These are phyloP conservation scores for Amiota mariae DNA, from an alignment of 2,888 invertebrate genomes.

Conservation along the genomic window DNA sequence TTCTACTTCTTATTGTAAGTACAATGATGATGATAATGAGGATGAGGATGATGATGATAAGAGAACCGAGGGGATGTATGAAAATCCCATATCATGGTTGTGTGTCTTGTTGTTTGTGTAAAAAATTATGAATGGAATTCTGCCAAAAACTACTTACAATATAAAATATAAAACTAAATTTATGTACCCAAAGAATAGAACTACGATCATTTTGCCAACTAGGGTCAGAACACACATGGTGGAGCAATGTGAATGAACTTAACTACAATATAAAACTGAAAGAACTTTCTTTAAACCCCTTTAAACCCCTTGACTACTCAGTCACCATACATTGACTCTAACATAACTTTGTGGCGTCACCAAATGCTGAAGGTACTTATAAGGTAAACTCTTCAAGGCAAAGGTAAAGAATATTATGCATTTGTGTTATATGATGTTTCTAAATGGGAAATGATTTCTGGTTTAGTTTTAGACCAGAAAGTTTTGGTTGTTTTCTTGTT, in stretches of 20 bases:
- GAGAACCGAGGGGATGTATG: too few species aligned
- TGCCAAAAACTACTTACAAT: conserved; percentile 3
- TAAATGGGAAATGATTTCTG: background rate
- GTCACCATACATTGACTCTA: too few species aligned
- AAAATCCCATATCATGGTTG: background rate
- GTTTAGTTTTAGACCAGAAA: background rate
- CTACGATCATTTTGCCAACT: background rate
- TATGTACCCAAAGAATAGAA: too few species aligned
- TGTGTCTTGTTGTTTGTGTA: conserved; percentile 3
- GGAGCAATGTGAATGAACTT: conserved; percentile 16
- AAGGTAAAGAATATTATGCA: background rate
- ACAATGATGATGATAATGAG: background rate
- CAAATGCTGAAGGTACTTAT: background rate
- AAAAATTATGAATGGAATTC: conserved; percentile 25
- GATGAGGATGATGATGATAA: conserved; percentile 39
- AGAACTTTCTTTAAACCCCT: too few species aligned
- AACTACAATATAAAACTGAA: too few species aligned
- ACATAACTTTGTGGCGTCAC: background rate
- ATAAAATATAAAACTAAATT: too few species aligned
- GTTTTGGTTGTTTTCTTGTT: conserved; percentile 1
- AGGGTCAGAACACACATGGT: background rate
- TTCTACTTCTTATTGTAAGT: too few species aligned
- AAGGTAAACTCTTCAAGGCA: too few species aligned
- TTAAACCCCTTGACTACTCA: too few species aligned
- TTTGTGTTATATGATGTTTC: conserved; percentile 7